phyloP scores from a whole-genome alignment of 2,113 vertebrate species.

The Nerophis lumbriciformis region DNA sequence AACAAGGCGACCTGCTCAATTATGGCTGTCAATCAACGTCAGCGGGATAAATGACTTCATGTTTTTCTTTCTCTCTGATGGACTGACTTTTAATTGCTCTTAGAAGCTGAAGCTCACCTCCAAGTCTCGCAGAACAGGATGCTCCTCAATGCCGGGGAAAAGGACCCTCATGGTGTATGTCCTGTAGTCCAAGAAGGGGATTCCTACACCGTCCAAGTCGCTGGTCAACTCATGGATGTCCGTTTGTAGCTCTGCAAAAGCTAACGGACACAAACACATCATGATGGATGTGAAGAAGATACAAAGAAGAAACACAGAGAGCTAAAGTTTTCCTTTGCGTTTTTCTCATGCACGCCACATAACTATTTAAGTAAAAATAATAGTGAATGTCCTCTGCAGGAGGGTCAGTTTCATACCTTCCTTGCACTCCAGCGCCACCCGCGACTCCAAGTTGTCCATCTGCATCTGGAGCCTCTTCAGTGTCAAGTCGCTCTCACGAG shows the following conservation, averaged over 20 bases:
- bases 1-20: slow-evolving; percentile 67
- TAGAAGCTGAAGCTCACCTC: slow-evolving; percentile 74
- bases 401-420: slow-evolving; percentile 76
- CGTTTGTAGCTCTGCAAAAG: slow-evolving; percentile 96
- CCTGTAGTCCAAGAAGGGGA: slow-evolving; percentile 94
- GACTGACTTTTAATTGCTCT: slow-evolving; percentile 67
- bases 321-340: neutral
- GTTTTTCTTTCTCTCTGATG: slow-evolving; percentile 39
- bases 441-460: slow-evolving; percentile 99
- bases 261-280: slow-evolving; percentile 53
- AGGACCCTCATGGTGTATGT: slow-evolving; percentile 97
- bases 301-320: no score
- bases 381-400: no score
- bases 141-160: slow-evolving; percentile 96
- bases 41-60: slow-evolving; percentile 59
- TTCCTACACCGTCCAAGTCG: slow-evolving; percentile 91
- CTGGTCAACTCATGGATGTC: slow-evolving; percentile 96
- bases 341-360: neutral
- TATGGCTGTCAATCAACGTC: slow-evolving; percentile 71
- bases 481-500: slow-evolving; percentile 92
- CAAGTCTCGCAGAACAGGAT: slow-evolving; percentile 90
- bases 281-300: neutral
- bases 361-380: neutral
- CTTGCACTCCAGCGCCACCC: slow-evolving; percentile 96
- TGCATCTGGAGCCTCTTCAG: slow-evolving; percentile 98